Conservation (phyloP, 2,797 vertebrate genomes). For the Octomys mimax region DNA sequence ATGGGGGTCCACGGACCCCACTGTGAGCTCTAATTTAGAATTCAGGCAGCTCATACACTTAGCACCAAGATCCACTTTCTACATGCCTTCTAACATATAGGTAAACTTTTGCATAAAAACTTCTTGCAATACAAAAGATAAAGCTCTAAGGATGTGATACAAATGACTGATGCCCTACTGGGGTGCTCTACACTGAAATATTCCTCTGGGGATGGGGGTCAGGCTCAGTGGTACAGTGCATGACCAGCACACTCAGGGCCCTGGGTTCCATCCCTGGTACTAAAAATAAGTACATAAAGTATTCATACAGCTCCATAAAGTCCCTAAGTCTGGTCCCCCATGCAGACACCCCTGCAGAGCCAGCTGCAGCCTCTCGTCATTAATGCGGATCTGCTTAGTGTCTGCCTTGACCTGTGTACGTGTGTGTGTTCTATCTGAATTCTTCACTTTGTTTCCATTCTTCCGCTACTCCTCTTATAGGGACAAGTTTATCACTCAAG, state of each 20-base stretch:
- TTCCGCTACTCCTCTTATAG: slow-evolving; percentile 80
- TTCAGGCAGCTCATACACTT: neutral
- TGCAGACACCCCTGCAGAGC: neutral
- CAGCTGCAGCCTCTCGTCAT: neutral
- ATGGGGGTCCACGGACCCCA: neutral
- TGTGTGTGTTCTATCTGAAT: neutral
- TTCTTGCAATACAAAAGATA: slow-evolving; percentile 10
- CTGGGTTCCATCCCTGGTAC: neutral
- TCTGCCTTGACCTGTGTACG: slow-evolving; percentile 28
- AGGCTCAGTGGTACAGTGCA: neutral
- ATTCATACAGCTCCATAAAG: neutral
- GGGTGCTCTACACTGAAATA: slow-evolving; percentile 37
- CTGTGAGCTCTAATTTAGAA: slow-evolving; percentile 5
- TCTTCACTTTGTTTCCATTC: slow-evolving; percentile 70
- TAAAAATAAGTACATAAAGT: slow-evolving; percentile 16
- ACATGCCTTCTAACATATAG: neutral
- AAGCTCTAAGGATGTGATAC: slow-evolving; percentile 8
- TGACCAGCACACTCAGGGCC: neutral
- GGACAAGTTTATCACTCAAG: slow-evolving; percentile 73
- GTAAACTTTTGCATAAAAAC: slow-evolving; percentile 14
- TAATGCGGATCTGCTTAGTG: slow-evolving; percentile 65
- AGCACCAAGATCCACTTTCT: slow-evolving; percentile 20
- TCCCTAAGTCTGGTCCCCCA: neutral
- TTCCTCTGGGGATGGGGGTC: neutral
- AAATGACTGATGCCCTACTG: neutral